Percentiles rank a stretch among this genome's conserved stretches.
These are phyloP conservation scores for Crotalus tigris DNA, from an alignment of 2,113 vertebrate species.

Conservation along the genomic window DNA sequence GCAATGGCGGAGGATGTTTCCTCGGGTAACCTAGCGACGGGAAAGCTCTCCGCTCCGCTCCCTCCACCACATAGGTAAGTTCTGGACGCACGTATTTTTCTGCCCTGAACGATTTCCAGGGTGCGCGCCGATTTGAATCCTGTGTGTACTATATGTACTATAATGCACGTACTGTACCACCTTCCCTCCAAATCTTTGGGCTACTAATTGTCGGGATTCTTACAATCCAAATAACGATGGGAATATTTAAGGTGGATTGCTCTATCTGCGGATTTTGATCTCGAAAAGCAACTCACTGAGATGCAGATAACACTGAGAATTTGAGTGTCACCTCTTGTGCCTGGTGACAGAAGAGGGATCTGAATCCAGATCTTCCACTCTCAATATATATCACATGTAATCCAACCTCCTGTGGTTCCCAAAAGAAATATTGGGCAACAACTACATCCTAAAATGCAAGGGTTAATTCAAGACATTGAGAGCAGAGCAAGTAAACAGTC, in stretches of 20 bases:
- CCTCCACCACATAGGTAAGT: not conserved
- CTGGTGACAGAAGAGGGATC: not conserved
- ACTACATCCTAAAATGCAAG: not conserved
- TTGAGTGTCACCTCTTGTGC: not conserved
- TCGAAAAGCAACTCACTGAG: not conserved
- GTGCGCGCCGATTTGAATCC: not conserved
- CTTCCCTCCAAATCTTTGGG: not conserved
- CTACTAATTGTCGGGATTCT: not conserved
- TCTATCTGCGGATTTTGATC: not conserved
- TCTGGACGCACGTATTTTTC: not conserved
- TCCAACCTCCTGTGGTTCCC: not conserved
- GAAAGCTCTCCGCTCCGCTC: not conserved
- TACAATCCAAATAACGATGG: not conserved
- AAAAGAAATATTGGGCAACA: not conserved
- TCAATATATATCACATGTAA: not conserved
- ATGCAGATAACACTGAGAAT: not conserved
- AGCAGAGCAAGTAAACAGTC: not conserved
- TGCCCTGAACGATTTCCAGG: not conserved
- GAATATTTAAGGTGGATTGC: not conserved
- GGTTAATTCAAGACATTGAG: not conserved
- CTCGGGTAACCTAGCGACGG: conserved; percentile 9
- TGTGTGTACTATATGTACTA: not conserved
- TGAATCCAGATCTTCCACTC: not conserved
- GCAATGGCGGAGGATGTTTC: not conserved
- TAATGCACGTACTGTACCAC: not conserved